Base-by-base conservation (phyloP, 1,140 invertebrate species). In the Agraylea sexmaculata region DNA sequence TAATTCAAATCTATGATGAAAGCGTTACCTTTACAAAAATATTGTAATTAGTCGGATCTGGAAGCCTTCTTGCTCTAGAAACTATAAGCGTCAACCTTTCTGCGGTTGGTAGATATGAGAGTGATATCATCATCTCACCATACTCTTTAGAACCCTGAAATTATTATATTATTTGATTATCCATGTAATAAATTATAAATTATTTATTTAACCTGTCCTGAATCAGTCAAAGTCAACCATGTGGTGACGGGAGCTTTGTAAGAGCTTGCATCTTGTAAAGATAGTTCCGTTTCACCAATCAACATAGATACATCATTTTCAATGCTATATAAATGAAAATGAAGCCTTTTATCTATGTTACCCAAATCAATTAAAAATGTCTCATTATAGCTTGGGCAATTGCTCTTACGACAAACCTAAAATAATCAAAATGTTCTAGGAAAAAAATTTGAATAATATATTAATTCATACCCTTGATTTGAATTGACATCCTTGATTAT, bases 51-150 rank as follows among this genome's bases (percentile, higher is more conserved):
- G 46, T 42, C 3, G 48, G 48, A 22, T 46, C 32, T 1, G 48
- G 48, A 17, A 50, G 33, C 12, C 48, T 25, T 27, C 78, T 64
- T 0, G 77, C 80, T 53, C 81, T 78, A 3, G 81, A 71, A 4
- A 83, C 67, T 12, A 83, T 79, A 7, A 83, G 72, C 2, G 79
- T 83, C 3, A 84, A 64, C 38, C 78, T 65, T 55, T 81, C 79
- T 11, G 78, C 76, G 25, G 75, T 76, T 17, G 76, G 73, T 46
- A 83, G 62, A 55, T 80, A 83, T 36, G 74, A 77, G 3, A 83
- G 55, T 1, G 80, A 84, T 50, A 84, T 76, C 75, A 83, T 78
- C 3, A 84, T 51, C 53, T 84, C 80, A 10, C 76, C 76, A 43
- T 64, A 62, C 37, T 62, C 58, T 1, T 47, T 39, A 12, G 32